These are phyloP conservation scores for Nomada hirtipes DNA, from an alignment of 2,888 invertebrate genomes.

Conservation along the genomic window DNA sequence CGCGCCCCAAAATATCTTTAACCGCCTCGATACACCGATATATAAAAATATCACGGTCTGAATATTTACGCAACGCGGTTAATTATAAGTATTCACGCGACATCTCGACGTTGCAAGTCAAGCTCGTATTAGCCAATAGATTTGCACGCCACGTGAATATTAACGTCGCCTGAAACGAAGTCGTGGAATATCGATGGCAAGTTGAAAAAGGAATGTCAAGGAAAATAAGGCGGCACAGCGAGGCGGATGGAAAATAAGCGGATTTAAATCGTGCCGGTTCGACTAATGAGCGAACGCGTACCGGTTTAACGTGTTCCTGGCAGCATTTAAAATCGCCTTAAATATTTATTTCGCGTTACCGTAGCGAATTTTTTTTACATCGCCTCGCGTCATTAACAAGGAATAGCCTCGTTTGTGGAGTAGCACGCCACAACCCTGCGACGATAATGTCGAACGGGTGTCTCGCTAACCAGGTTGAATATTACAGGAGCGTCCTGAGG, in stretches of 20 bases:
- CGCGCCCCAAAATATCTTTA: background rate
- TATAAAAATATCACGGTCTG: background rate
- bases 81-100: slow-evolving; percentile 4
- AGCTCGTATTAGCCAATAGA: background rate
- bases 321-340: slow-evolving; percentile 47
- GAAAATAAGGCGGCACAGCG: slow-evolving; percentile 22
- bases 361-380: slow-evolving; percentile 17
- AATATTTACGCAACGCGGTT: background rate
- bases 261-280: slow-evolving; percentile 32
- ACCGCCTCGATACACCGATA: background rate
- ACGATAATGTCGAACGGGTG: slow-evolving; percentile 15
- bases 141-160: slow-evolving; percentile 6
- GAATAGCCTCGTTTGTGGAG: slow-evolving; percentile 32
- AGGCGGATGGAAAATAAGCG: slow-evolving; percentile 30
- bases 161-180: slow-evolving; percentile 1
- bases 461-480: slow-evolving; percentile 13
- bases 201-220: slow-evolving; percentile 3
- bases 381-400: slow-evolving; percentile 47
- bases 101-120: background rate
- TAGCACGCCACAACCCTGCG: slow-evolving; percentile 17
- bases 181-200: slow-evolving; percentile 9
- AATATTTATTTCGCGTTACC: slow-evolving; percentile 50
- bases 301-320: slow-evolving; percentile 54
- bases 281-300: slow-evolving; percentile 26
- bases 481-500: slow-evolving; percentile 26